These are phyloP conservation scores for Cephus rjabovi DNA, from an alignment of 2,888 invertebrate species.

Conservation along the genomic window DNA sequence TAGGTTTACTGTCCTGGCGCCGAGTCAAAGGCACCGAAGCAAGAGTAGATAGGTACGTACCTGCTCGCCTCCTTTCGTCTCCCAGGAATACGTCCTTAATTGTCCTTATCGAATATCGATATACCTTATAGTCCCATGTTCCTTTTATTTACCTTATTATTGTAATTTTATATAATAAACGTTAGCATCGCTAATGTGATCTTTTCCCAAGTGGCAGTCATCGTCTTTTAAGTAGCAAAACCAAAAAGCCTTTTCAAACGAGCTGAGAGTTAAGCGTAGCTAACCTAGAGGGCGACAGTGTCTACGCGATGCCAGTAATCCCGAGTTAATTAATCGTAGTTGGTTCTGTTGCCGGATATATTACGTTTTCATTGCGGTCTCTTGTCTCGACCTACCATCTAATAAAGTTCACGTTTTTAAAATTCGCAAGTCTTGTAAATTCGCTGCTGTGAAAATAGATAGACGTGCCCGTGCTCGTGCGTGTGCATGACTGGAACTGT, in stretches of 20 bases:
- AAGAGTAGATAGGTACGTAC: not conserved
- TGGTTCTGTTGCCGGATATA: not conserved
- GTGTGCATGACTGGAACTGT: no score
- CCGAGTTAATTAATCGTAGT: not conserved
- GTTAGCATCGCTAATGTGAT: not conserved
- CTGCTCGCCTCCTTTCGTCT: not conserved
- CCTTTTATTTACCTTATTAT: not conserved
- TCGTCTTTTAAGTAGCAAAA: not conserved
- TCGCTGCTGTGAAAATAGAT: no score
- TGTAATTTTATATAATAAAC: not conserved
- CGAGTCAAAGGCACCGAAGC: not conserved
- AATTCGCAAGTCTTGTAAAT: no score
- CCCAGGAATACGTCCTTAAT: not conserved
- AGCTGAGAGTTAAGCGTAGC: not conserved
- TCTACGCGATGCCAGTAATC: not conserved
- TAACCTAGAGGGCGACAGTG: not conserved
- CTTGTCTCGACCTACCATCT: not conserved
- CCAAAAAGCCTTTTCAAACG: not conserved
- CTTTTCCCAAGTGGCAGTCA: not conserved
- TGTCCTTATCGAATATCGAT: not conserved
- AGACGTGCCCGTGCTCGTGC: no score
- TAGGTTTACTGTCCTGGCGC: not conserved
- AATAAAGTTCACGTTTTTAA: no score
- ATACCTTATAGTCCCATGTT: not conserved
- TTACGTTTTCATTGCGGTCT: not conserved